Percentiles rank a stretch among this genome's conserved stretches.
These are phyloP conservation scores for Aix galericulata DNA, from an alignment of 2,113 vertebrate genomes.

Conservation along the genomic window DNA sequence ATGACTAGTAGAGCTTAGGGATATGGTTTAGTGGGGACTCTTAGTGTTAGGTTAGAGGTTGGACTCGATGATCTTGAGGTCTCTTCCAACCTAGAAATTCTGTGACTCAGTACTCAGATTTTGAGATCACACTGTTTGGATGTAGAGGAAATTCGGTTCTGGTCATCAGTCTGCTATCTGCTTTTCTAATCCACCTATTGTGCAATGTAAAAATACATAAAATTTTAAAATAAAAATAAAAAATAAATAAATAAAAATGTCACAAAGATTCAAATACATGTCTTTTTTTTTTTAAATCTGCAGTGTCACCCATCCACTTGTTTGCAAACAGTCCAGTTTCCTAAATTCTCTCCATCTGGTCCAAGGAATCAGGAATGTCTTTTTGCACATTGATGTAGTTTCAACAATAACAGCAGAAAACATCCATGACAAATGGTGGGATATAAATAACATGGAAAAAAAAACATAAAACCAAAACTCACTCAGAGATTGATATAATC, in stretches of 20 bases:
- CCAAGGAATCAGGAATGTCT: not conserved
- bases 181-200: not conserved
- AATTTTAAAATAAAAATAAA: not conserved
- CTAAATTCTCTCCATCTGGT: not conserved
- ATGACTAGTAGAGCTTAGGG: too few species aligned
- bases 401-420: not conserved
- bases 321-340: not conserved
- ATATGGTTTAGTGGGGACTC: too few species aligned
- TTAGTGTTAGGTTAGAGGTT: too few species aligned
- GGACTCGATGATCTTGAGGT: too few species aligned
- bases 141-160: not conserved
- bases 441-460: not conserved
- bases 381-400: not conserved
- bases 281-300: not conserved
- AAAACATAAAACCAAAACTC: constrained; percentile 5
- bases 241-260: not conserved
- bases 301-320: not conserved
- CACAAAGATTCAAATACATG: not conserved
- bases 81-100: too few species aligned
- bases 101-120: not conserved
- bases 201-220: not conserved
- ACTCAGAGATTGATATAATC: not conserved
- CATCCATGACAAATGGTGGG: not conserved
- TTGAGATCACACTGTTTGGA: not conserved
- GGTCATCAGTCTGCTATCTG: not conserved